Conservation (phyloP, 2,888 invertebrate species). For the Incurvaria masculella region DNA sequence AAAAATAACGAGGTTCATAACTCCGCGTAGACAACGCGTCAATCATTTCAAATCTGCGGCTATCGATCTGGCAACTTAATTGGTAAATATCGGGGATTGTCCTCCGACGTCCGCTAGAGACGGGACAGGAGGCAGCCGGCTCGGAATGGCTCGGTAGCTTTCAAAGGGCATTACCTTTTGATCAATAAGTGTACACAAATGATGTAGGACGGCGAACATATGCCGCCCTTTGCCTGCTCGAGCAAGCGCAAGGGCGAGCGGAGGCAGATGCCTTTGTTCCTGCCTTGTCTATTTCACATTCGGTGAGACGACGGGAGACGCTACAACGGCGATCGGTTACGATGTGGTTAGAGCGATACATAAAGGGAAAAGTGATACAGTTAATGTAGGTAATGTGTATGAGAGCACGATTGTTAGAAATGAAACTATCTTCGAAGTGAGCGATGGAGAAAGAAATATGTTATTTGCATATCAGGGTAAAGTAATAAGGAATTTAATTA, state of each 20-base stretch:
- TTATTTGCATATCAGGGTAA: no score
- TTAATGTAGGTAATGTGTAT: no score
- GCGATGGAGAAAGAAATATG: no score
- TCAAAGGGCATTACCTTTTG: constrained; percentile 54
- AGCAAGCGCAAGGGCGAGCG: constrained; percentile 28
- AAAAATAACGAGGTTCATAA: no score
- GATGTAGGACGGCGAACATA: constrained; percentile 34
- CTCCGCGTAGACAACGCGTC: no score
- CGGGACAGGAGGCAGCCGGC: constrained; percentile 22
- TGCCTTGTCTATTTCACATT: neutral
- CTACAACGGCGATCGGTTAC: no score
- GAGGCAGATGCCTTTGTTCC: neutral
- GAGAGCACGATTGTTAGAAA: no score
- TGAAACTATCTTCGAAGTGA: no score
- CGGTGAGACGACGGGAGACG: neutral
- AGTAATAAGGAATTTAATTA: no score
- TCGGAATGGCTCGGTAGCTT: constrained; percentile 41
- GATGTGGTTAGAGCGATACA: no score
- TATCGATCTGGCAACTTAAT: neutral
- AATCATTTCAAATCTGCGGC: neutral
- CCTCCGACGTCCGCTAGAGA: neutral
- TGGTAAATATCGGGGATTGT: neutral
- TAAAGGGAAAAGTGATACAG: no score
- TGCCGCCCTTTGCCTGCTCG: constrained; percentile 50
- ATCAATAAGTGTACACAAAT: constrained; percentile 58